These are phyloP conservation scores for Leiothrix lutea DNA, from an alignment of 2,113 vertebrate genomes.

Conservation along the genomic window DNA sequence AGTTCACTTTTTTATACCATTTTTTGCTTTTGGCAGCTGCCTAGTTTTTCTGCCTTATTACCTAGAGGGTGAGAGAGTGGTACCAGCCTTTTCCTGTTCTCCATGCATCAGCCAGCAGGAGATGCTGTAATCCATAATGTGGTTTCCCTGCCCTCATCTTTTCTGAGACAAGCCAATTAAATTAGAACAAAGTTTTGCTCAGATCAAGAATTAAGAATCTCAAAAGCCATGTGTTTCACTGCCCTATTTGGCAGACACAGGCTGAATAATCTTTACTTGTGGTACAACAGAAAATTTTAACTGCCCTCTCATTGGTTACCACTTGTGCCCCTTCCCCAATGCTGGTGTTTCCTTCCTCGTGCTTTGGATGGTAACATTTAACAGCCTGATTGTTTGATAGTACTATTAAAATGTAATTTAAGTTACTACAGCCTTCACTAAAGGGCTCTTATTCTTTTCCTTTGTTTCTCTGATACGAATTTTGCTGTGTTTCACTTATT, in stretches of 20 bases:
- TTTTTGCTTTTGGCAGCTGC: background rate
- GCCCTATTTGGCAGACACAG: slow-evolving; percentile 54
- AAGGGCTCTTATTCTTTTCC: background rate
- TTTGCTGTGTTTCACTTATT: background rate
- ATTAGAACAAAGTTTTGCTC: slow-evolving; percentile 34
- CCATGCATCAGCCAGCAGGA: slow-evolving; percentile 47
- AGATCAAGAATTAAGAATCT: slow-evolving; percentile 33
- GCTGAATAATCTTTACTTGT: slow-evolving; percentile 52
- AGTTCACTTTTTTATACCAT: background rate
- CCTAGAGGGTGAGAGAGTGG: background rate
- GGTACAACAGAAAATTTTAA: slow-evolving; percentile 14
- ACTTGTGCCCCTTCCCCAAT: background rate
- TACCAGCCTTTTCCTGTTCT: background rate
- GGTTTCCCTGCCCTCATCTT: slow-evolving; percentile 47
- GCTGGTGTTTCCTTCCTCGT: background rate
- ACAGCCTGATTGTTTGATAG: background rate
- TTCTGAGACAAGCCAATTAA: background rate
- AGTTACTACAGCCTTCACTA: background rate
- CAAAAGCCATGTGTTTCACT: slow-evolving; percentile 35
- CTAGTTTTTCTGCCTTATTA: background rate
- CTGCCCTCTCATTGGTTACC: background rate
- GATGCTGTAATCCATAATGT: slow-evolving; percentile 54
- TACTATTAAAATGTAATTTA: background rate
- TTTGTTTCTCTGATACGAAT: background rate
- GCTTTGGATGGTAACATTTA: background rate